These are phyloP conservation scores for Phoeniculus purpureus DNA, from an alignment of 2,797 vertebrate genomes.

Conservation along the genomic window DNA sequence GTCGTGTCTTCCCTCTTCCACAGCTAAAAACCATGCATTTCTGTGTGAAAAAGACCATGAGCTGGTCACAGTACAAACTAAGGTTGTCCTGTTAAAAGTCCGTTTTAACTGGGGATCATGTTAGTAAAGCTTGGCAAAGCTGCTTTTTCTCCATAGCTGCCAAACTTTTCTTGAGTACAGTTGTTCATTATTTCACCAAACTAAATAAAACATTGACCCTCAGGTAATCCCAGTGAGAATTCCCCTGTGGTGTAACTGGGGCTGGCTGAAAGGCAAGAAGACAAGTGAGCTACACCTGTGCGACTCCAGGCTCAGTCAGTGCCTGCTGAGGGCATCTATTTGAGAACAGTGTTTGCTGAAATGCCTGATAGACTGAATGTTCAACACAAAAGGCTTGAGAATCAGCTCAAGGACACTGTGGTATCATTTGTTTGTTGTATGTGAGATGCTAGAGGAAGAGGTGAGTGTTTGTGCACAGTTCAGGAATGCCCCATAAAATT, in stretches of 20 bases:
- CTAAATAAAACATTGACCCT: conserved; percentile 25
- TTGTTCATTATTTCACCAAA: neutral
- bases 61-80: neutral
- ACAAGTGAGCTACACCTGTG: neutral
- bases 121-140: conserved; percentile 10
- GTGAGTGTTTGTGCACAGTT: neutral
- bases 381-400: neutral
- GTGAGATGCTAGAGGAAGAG: neutral
- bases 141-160: neutral
- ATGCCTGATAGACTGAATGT: rapidly evolving
- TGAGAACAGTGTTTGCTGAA: neutral
- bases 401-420: neutral
- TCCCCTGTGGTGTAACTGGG: neutral
- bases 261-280: neutral
- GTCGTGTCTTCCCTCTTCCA: neutral
- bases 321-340: neutral
- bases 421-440: neutral
- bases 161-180: neutral
- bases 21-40: neutral
- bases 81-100: neutral
- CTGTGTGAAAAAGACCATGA: neutral
- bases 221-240: neutral
- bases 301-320: rapidly evolving
- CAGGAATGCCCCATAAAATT: neutral
- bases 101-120: neutral